Evolutionary conservation across 2,888 invertebrate genomes (phyloP).

Genomic region (Cataglyphis rosenhaueri): DNA sequence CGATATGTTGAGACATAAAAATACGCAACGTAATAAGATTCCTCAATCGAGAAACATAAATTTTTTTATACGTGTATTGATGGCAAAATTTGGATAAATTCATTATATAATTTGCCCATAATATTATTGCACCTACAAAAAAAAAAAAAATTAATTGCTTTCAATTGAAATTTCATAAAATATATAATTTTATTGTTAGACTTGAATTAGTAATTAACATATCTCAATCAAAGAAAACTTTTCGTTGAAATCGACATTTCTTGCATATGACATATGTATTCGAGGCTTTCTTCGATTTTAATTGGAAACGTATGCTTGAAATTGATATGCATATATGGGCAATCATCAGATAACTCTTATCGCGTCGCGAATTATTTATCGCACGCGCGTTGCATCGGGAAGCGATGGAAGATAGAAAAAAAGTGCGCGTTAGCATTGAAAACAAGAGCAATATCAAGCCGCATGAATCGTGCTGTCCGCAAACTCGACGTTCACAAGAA

Average conservation of each 20-base stretch:
- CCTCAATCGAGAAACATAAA: not conserved
- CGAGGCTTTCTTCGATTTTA: slow-evolving; percentile 1
- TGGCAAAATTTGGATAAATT: slow-evolving; percentile 9
- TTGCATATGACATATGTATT: not conserved
- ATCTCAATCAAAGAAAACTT: not conserved
- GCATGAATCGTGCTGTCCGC: slow-evolving; percentile 28
- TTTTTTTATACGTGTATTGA: not conserved
- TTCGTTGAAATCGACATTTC: not conserved
- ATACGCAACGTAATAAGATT: slow-evolving; percentile 1
- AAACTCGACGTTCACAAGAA: slow-evolving; percentile 2
- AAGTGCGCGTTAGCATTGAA: not conserved
- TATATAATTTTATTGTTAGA: not conserved
- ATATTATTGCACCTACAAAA: not conserved
- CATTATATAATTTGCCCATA: not conserved
- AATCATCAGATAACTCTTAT: slow-evolving; percentile 18
- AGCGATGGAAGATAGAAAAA: slow-evolving; percentile 7
- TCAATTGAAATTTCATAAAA: not conserved
- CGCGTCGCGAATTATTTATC: slow-evolving; percentile 13
- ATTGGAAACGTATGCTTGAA: not conserved
- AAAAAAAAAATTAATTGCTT: not conserved
- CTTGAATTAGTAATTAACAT: not conserved
- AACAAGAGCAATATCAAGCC: not conserved
- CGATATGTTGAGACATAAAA: slow-evolving; percentile 13
- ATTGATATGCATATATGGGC: slow-evolving; percentile 26
- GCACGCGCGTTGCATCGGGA: slow-evolving; percentile 25